Percentiles rank a stretch among this genome's conserved stretches.
These are phyloP conservation scores for Idaea biselata DNA, from an alignment of 2,888 invertebrate species.

Conservation along the genomic window DNA sequence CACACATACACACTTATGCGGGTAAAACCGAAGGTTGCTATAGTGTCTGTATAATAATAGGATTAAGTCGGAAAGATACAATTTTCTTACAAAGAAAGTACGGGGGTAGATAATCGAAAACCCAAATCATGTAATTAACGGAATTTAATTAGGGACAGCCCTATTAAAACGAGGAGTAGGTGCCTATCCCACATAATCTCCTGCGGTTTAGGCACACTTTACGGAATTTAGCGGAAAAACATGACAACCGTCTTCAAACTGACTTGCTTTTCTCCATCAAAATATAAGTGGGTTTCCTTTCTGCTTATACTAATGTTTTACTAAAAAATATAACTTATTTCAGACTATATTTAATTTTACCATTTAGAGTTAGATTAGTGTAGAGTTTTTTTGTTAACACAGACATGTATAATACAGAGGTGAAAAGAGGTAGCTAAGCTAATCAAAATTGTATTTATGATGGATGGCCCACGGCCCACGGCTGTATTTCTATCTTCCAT, in stretches of 20 bases:
- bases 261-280: not conserved
- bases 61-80: not conserved
- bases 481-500: too few relatives aligned
- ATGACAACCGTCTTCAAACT: not conserved
- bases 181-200: conserved; percentile 26
- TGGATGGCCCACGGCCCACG: too few relatives aligned
- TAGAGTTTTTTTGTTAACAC: too few relatives aligned
- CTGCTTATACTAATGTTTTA: not conserved
- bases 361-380: too few relatives aligned
- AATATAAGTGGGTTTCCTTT: not conserved
- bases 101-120: not conserved
- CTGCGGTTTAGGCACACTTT: conserved; percentile 26
- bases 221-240: conserved; percentile 14
- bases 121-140: conserved; percentile 5
- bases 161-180: conserved; percentile 24
- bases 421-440: too few relatives aligned
- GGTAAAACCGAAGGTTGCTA: too few relatives aligned
- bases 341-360: too few relatives aligned
- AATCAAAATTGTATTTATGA: too few relatives aligned
- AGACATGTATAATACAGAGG: too few relatives aligned
- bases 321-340: too few relatives aligned
- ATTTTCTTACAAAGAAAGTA: not conserved
- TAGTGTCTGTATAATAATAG: too few relatives aligned
- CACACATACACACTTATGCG: too few relatives aligned
- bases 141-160: conserved; percentile 20